A percentile compares a stretch with the other conserved stretches of the same genome.
These are phyloP conservation scores for Myotis daubentonii DNA, from an alignment of 2,797 vertebrate species.

Conservation along the genomic window DNA sequence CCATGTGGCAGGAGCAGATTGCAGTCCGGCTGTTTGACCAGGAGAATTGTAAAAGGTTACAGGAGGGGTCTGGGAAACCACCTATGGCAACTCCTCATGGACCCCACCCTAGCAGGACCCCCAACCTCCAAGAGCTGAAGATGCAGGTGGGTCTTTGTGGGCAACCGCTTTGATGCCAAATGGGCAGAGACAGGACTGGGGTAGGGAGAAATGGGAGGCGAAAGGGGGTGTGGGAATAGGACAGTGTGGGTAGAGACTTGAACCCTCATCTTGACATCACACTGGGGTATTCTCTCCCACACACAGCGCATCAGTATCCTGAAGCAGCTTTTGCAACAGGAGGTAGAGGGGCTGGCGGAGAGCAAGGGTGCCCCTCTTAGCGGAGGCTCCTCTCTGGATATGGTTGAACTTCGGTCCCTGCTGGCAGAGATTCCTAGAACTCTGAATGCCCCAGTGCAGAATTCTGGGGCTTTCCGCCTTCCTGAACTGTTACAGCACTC, in stretches of 20 bases:
- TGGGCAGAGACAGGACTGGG: not conserved
- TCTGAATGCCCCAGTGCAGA: slow-evolving; percentile 20
- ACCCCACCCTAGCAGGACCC: not conserved
- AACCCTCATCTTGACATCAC: not conserved
- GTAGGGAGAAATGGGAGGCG: not conserved
- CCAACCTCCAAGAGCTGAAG: slow-evolving; percentile 55
- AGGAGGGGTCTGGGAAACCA: slow-evolving; percentile 44
- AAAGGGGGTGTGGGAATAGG: not conserved
- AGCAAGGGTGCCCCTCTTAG: not conserved
- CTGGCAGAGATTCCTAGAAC: slow-evolving; percentile 66
- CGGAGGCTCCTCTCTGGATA: slow-evolving; percentile 52
- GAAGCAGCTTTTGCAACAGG: slow-evolving; percentile 73
- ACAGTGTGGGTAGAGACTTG: not conserved
- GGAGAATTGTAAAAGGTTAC: slow-evolving; percentile 33
- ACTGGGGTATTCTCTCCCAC: not conserved
- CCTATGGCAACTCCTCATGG: not conserved
- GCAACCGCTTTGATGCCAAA: not conserved
- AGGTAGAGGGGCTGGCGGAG: slow-evolving; percentile 65
- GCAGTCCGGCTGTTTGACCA: slow-evolving; percentile 79
- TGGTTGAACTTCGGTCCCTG: slow-evolving; percentile 63
- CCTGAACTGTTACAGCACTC: slow-evolving; percentile 4
- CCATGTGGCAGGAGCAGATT: slow-evolving; percentile 72
- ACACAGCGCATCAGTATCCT: slow-evolving; percentile 76
- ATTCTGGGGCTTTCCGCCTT: slow-evolving; percentile 22
- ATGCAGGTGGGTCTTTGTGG: slow-evolving; percentile 56